Conservation (phyloP, 2,113 vertebrate species). For the Passerina amoena region DNA sequence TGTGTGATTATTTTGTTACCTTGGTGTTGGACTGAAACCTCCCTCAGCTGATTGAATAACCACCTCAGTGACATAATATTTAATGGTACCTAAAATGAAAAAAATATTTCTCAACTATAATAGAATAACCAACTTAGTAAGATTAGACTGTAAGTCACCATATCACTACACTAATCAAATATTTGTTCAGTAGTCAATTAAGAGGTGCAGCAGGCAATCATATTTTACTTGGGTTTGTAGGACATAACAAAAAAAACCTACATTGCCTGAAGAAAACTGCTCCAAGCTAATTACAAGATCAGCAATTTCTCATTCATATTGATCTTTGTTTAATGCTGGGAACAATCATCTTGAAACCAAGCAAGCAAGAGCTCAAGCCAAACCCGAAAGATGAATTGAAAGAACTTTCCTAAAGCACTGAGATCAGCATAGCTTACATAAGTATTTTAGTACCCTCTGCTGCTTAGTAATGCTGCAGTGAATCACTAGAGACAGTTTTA, state of each 20-base stretch:
- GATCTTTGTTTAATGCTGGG: conserved; percentile 1
- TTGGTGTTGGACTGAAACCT: conserved; percentile 68
- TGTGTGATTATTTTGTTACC: conserved; percentile 59
- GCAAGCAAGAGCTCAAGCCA: neutral
- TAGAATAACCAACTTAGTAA: neutral
- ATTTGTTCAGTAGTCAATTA: neutral
- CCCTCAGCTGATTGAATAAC: conserved; percentile 72
- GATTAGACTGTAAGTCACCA: neutral
- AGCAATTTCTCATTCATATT: conserved; percentile 32
- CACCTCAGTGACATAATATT: conserved; percentile 90
- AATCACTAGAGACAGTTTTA: conserved; percentile 62
- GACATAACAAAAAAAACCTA: neutral
- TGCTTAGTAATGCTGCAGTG: conserved; percentile 52
- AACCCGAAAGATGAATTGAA: conserved; percentile 24
- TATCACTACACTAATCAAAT: neutral
- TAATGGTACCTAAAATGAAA: conserved; percentile 81
- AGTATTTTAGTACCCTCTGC: conserved; percentile 52
- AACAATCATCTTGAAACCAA: conserved; percentile 26
- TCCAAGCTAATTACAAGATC: neutral
- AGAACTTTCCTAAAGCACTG: conserved; percentile 30
- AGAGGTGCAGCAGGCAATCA: neutral
- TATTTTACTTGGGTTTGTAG: neutral
- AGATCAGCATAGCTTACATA: conserved; percentile 35
- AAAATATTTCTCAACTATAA: neutral
- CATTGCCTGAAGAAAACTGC: neutral